Evolutionary conservation across 2,888 invertebrate species (phyloP), one percentile per base, ranked within the genome.

Genomic region (Odiellus spinosus): DNA sequence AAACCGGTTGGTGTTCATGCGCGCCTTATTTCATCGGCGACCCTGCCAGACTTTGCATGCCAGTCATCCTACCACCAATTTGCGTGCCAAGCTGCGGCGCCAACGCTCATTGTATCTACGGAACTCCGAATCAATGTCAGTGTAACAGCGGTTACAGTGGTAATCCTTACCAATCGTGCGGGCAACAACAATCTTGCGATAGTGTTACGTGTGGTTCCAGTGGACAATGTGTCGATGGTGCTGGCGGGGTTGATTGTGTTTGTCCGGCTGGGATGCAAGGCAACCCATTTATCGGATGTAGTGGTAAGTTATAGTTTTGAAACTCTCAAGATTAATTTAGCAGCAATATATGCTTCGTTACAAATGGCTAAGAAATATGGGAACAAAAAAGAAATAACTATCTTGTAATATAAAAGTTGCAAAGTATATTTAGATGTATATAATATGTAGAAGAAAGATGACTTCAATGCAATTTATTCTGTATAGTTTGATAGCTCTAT

Each of bases 71-170:
- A 47, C 78, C 79, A 53, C 85, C 88, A 10, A 69, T 71, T 43
- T 90, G 88, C 64, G 72, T 75, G 48, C 87, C 88, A n/a, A 64
- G 60, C 21, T 90, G 90, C 63, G 84, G 81, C 5, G 66, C 73
- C 53, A 84, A 86, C 62, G 82, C 87, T 2, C 87, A 90, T 60
- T 90, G 90, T 63, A 79, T 83, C 59, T 88, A 88, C 59, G 80
- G 81, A 49, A 55, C 56, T n/a, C 74, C 73, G 14, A 82, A 82
- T 60, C 73, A 75, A 50, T 88, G 88, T 60, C 80, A 79, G 55
- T 90, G 90, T 62, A 78, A 87, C 64, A 76, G 79, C 44, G 85
- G 84, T 6, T 81, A 77, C 5, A 78, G 73, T 44, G 90, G 90
- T 53, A 90, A 90, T 69, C 88, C 90, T 1, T 88, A 88, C 62